Conservation (phyloP, 2,888 invertebrate genomes). For the Epirrhoe alternata region DNA sequence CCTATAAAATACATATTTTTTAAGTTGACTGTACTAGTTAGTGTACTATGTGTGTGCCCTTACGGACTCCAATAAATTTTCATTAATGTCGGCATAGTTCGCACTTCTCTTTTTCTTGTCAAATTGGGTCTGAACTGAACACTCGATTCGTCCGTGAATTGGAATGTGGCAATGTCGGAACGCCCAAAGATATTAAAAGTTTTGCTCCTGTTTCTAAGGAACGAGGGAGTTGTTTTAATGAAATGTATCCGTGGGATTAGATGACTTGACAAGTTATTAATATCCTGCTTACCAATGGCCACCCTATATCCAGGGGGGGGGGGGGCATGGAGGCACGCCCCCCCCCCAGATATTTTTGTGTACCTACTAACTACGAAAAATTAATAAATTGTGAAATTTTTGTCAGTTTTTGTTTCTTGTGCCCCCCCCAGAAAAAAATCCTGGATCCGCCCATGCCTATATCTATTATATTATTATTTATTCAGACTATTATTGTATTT, state of each 20-base stretch:
- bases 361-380: too few species aligned
- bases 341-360: too few species aligned
- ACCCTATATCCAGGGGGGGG: too few species aligned
- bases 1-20: too few species aligned
- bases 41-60: not conserved
- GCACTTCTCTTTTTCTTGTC: conserved; percentile 58
- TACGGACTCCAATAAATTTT: conserved; percentile 49
- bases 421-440: too few species aligned
- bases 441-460: too few species aligned
- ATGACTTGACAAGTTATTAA: not conserved
- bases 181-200: conserved; percentile 24
- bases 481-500: too few species aligned
- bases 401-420: too few species aligned
- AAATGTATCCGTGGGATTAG: conserved; percentile 2
- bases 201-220: conserved; percentile 19
- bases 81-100: conserved; percentile 52
- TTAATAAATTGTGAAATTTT: too few species aligned
- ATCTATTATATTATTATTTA: too few species aligned
- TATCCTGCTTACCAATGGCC: too few species aligned
- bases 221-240: conserved; percentile 11
- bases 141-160: conserved; percentile 61
- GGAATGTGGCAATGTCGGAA: conserved; percentile 48
- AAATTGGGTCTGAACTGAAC: conserved; percentile 57
- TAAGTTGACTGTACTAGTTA: not conserved
- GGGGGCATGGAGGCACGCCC: too few species aligned